Evolutionary conservation across 2,797 vertebrate species (phyloP).

Genomic region (Sebastes matsubarae): DNA sequence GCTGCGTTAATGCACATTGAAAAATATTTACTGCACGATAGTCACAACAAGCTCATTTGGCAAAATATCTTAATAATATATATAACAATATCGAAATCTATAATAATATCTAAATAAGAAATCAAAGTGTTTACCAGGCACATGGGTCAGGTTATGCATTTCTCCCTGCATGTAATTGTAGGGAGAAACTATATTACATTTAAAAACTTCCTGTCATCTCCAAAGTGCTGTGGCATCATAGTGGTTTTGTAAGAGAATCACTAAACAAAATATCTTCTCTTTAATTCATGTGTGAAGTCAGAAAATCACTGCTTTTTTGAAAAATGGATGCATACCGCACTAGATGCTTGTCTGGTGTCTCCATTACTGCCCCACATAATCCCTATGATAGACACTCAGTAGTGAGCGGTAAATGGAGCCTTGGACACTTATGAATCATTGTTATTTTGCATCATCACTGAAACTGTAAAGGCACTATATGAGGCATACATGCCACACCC

Average conservation of each 20-base stretch:
- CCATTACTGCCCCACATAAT: background rate
- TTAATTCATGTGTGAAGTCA: conserved; percentile 11
- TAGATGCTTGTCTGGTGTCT: background rate
- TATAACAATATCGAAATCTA: background rate
- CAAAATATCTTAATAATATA: background rate
- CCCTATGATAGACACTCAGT: background rate
- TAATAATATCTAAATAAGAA: background rate
- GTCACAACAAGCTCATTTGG: background rate
- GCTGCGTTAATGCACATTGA: background rate
- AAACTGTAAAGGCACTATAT: background rate
- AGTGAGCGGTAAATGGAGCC: background rate
- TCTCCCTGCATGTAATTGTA: background rate
- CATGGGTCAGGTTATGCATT: background rate
- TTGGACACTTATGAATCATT: background rate
- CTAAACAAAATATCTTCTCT: conserved; percentile 6
- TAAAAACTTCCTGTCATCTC: background rate
- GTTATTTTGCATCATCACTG: background rate
- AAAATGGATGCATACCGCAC: background rate
- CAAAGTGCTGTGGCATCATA: background rate
- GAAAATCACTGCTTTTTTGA: background rate
- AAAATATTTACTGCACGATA: background rate
- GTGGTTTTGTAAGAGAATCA: background rate
- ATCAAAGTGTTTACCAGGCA: background rate
- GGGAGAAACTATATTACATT: background rate
- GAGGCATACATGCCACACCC: background rate